A percentile compares a stretch with the other conserved stretches of the same genome.
These are phyloP conservation scores for Elegia similella DNA, from an alignment of 2,888 invertebrate species.

Conservation along the genomic window DNA sequence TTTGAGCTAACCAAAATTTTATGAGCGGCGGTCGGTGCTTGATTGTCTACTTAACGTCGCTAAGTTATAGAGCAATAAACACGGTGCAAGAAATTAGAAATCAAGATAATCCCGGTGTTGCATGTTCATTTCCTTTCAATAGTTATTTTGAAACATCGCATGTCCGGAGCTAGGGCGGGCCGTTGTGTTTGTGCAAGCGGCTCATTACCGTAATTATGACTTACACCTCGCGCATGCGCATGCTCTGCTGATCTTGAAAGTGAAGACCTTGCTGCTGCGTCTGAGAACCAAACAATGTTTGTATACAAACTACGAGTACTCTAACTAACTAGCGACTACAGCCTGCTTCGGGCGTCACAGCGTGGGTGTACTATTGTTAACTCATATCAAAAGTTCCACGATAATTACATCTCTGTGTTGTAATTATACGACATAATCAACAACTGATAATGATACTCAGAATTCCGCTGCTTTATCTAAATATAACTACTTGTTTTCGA, in stretches of 20 bases:
- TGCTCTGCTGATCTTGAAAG: conserved; percentile 81
- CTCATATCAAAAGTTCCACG: neutral
- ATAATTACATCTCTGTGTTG: conserved; percentile 5
- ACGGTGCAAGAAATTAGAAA: conserved; percentile 26
- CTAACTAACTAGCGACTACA: neutral
- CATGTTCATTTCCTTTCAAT: conserved; percentile 43
- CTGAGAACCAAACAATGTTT: conserved; percentile 65
- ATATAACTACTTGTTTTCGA: neutral
- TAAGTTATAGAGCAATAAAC: conserved; percentile 18
- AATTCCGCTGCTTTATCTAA: conserved; percentile 1
- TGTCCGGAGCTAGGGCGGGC: conserved; percentile 37
- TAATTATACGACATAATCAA: conserved; percentile 5
- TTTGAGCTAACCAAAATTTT: conserved; percentile 16
- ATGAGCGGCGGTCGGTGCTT: neutral
- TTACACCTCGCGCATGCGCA: conserved; percentile 53
- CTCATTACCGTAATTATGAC: conserved; percentile 75
- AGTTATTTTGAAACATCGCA: conserved; percentile 57
- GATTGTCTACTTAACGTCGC: conserved; percentile 1
- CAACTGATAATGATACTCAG: conserved; percentile 4
- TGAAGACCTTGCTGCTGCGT: conserved; percentile 68
- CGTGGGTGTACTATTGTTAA: conserved; percentile 3
- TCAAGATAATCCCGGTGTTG: conserved; percentile 37
- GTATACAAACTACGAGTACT: conserved; percentile 50
- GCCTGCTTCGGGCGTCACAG: neutral
- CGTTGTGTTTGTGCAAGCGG: conserved; percentile 53